A percentile compares a stretch with the other conserved stretches of the same genome.
phyloP scores from a whole-genome alignment of 2,888 invertebrate genomes.

The Drosophila cyrtoloma region DNA sequence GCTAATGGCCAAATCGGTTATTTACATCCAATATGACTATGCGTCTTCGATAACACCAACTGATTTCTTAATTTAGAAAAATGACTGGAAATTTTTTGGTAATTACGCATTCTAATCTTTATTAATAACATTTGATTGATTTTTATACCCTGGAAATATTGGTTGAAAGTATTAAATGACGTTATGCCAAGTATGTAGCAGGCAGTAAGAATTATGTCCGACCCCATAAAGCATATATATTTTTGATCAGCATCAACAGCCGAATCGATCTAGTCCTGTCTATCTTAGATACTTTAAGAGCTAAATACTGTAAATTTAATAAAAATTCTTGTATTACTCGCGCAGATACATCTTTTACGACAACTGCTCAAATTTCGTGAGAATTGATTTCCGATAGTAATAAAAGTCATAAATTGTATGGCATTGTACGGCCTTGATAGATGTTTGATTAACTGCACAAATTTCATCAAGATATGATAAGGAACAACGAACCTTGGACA shows the following conservation, averaged over 20 bases:
- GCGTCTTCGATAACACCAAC: conserved; percentile 8
- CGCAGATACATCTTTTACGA: background rate
- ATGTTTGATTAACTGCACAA: no score
- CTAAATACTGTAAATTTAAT: background rate
- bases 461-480: no score
- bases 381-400: no score
- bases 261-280: no score
- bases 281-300: background rate
- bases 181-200: background rate
- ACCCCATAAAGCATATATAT: background rate
- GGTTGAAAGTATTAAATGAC: background rate
- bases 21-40: background rate
- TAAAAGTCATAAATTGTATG: no score
- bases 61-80: background rate
- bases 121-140: conserved; percentile 3
- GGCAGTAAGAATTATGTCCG: background rate
- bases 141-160: background rate
- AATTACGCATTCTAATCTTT: background rate
- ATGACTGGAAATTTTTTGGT: conserved; percentile 3
- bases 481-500: no score
- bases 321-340: background rate
- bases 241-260: background rate
- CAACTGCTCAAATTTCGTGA: background rate
- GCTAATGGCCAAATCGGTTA: background rate
- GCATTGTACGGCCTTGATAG: no score